phyloP scores from a whole-genome alignment of 2,113 vertebrate species.

The Aptenodytes patagonicus region DNA sequence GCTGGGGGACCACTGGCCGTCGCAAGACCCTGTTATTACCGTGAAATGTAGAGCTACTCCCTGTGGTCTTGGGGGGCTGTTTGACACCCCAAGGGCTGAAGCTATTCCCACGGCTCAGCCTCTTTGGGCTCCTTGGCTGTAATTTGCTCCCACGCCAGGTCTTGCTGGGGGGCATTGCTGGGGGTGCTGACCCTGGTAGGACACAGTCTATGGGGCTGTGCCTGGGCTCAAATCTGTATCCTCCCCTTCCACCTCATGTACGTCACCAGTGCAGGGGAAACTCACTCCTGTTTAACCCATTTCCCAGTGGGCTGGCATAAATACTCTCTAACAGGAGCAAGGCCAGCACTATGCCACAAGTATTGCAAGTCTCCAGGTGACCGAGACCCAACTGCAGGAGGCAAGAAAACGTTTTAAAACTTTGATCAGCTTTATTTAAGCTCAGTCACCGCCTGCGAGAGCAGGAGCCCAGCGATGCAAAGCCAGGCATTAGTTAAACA shows the following conservation, averaged over 20 bases:
- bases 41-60: not conserved
- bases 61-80: not conserved
- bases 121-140: not conserved
- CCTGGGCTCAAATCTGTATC: not conserved
- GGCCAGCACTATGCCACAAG: not conserved
- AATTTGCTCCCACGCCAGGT: not conserved
- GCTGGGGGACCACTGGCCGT: not conserved
- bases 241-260: accelerated
- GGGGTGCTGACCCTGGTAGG: not conserved
- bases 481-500: not conserved
- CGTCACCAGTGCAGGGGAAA: not conserved
- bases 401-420: not conserved
- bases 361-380: not conserved
- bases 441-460: not conserved
- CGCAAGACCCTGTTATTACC: not conserved
- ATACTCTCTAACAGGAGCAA: not conserved
- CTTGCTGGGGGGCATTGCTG: not conserved
- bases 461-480: not conserved
- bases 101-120: not conserved
- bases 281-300: not conserved
- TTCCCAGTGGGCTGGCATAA: not conserved
- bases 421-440: slow-evolving; percentile 1
- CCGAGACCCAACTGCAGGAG: not conserved
- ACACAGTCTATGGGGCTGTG: not conserved
- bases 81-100: not conserved